Base-by-base conservation (phyloP, 2,888 invertebrate species). In the Stegophylla sp. region DNA sequence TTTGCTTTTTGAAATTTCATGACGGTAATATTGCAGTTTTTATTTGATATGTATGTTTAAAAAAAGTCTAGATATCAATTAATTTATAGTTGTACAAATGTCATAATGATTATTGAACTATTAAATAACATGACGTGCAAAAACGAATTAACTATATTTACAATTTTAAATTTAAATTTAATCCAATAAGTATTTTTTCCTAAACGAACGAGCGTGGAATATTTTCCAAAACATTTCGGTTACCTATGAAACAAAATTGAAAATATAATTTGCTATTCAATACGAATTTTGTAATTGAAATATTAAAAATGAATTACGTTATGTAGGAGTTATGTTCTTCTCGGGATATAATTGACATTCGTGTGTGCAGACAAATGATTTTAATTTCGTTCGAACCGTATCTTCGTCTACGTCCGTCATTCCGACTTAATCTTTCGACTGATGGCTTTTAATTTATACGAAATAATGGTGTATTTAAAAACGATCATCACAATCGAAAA, bases 201-300 rank as follows among this genome's bases (percentile, higher is more conserved):
- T 5, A 7, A 12, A 45, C 45, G 45, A 4, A 15, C 45, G 15
- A 45, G 45, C 45, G 45, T 12, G 7, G 45, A 12, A 7, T 7
- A 7, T 34, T 45, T 45, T 45, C 15, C 45, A 12, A 12, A 45
- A 45, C 45, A 2, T 45, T 15, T 48, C 12, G 4, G 28, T 67
- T 67, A 13, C 34, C 20, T 7, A 20, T 0, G 17, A 12, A 41
- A 7, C 13, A 15, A 51, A 28, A 53, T n/a, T n/a, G n/a, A n/a
- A n/a, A n/a, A n/a, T n/a, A n/a, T n/a, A n/a, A n/a, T 34, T 41
- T 72, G 17, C 43, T 45, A 59, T n/a, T 43, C 20, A 59, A 72
- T 41, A n/a, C 43, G n/a, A n/a, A 23, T 20, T 41, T 23, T 45
- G 72, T 73, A 73, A 73, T 73, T 59, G 45, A 59, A 73, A n/a